Percentiles rank a stretch among this genome's conserved stretches.
phyloP scores from a whole-genome alignment of 2,888 invertebrate species.

The Mythimna pallens region DNA sequence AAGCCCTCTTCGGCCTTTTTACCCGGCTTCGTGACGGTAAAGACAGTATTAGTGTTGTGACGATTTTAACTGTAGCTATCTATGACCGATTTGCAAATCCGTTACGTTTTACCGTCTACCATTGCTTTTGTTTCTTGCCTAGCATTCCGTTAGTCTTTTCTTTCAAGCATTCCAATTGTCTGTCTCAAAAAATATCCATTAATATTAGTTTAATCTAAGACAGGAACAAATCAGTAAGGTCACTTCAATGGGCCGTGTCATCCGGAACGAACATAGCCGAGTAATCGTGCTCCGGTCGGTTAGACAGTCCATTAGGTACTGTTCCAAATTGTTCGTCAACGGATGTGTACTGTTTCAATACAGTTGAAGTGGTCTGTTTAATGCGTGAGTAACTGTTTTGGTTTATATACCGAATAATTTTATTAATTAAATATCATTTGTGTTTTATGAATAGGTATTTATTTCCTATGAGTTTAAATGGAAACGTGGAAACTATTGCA shows the following conservation, averaged over 20 bases:
- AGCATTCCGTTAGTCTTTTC: neutral
- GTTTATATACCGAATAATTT: slow-evolving; percentile 16
- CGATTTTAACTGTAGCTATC: neutral
- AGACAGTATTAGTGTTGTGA: neutral
- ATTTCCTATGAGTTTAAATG: neutral
- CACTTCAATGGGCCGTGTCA: slow-evolving; percentile 34
- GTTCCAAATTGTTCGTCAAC: slow-evolving; percentile 41
- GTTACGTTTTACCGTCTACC: neutral
- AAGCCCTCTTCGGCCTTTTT: too few species aligned
- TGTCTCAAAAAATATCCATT: slow-evolving; percentile 4
- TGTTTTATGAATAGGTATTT: slow-evolving; percentile 1
- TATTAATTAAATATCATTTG: neutral
- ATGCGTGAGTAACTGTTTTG: slow-evolving; percentile 32
- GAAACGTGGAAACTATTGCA: neutral
- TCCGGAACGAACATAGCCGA: slow-evolving; percentile 2
- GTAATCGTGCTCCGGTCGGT: slow-evolving; percentile 4
- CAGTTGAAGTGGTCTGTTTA: neutral
- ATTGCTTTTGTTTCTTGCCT: neutral
- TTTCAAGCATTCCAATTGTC: neutral
- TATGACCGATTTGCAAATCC: neutral
- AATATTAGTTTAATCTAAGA: slow-evolving; percentile 22
- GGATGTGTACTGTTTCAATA: slow-evolving; percentile 43
- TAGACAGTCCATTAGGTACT: neutral
- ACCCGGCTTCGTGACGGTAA: too few species aligned
- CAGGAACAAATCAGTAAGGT: slow-evolving; percentile 34